Evolutionary conservation across 1,140 invertebrate species (phyloP), one percentile per base, ranked within the genome.

Genomic region (Halotydeus destructor): DNA sequence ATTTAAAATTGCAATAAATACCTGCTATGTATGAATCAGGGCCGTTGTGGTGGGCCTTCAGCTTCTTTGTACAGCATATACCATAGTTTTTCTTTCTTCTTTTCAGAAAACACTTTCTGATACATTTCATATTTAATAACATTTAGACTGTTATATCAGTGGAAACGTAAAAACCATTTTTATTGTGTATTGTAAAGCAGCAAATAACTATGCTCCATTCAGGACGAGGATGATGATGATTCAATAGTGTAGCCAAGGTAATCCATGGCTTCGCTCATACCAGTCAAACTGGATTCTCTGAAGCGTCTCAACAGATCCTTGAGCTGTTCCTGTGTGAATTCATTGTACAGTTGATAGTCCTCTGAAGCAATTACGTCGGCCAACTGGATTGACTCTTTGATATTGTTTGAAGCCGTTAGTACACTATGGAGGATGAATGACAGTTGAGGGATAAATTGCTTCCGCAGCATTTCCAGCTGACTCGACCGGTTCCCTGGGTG

Each of bases 351-450:
- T 51, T 71, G 65, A 54, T 80, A 63, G 43, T 73, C 72, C 56
- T 88, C 79, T 9, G 71, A 70, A 6, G 78, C 72, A 39, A 91
- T 62, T 36, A 77, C 63, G 60, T 86, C 75, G 4, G 78, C 72
- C 8, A 91, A 55, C 53, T 79, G 71, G 16, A 88, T 56, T 53
- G 77, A 78, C 55, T 80, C 76, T n/a, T 21, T 3, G 3, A 25
- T 25, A 47, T 77, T 69, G 48, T 70, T 71, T 52, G 76, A 77
- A 47, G 69, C 66, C 33, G 72, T 71, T 54, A 91, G 67, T 5
- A 91, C 74, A 34, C 71, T 76, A 49, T 81, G 69, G 3, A 91
- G 62, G 8, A 91, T 63, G 33, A 83, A 63, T 3, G 72, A 69
- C 33, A 85, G 66, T 65, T 54, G 54, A 3, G 85, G 85, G 50